These are phyloP conservation scores for Apus apus DNA, from an alignment of 2,113 vertebrate species.

Conservation along the genomic window DNA sequence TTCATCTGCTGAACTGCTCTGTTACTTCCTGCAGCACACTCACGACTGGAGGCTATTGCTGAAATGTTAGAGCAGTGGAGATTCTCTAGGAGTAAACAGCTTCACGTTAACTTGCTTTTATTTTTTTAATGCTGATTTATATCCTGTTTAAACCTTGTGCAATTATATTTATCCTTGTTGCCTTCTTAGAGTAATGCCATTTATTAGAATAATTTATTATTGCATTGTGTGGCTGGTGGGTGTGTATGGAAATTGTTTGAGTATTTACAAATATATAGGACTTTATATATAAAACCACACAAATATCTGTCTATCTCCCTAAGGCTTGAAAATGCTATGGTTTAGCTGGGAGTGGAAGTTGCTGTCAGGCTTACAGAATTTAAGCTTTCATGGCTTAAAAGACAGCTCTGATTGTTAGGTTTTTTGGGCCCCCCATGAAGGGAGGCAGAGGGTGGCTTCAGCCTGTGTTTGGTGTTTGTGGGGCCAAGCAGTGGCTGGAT, in stretches of 20 bases:
- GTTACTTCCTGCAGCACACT: slow-evolving; percentile 68
- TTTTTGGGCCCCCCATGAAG: background rate
- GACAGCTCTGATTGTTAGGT: background rate
- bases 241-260: slow-evolving; percentile 36
- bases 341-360: background rate
- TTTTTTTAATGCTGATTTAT: slow-evolving; percentile 44
- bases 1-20: slow-evolving; percentile 74
- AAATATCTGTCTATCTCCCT: slow-evolving; percentile 1
- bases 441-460: background rate
- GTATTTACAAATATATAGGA: slow-evolving; percentile 38
- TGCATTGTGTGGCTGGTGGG: background rate
- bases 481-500: background rate
- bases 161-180: slow-evolving; percentile 50
- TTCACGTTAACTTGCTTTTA: background rate
- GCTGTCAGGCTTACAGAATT: background rate
- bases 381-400: background rate
- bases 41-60: slow-evolving; percentile 63
- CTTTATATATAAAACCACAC: background rate
- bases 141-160: slow-evolving; percentile 51
- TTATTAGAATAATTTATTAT: slow-evolving; percentile 50
- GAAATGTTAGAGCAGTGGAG: slow-evolving; percentile 43
- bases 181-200: slow-evolving; percentile 26
- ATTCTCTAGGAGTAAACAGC: slow-evolving; percentile 59
- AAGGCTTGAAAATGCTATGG: slow-evolving; percentile 32
- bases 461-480: background rate